Evolutionary conservation across 2,888 invertebrate species (phyloP), one percentile per base, ranked within the genome.

Genomic region (Leptinotarsa peninsularis): DNA sequence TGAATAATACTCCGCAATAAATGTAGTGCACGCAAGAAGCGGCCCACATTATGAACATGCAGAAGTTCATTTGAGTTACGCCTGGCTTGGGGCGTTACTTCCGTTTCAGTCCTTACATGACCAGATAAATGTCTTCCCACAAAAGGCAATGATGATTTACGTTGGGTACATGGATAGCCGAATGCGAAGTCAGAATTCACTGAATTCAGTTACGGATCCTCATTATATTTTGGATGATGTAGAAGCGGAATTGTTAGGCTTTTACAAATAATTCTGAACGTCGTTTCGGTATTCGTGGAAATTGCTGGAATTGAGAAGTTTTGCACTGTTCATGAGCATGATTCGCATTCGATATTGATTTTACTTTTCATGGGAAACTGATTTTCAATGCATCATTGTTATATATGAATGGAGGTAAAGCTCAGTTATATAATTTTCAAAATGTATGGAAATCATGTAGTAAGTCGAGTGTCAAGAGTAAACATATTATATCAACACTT

Each of bases 51-150:
- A 72, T 74, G 75, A 78, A 76, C 76, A 79, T 79, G 79, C 75
- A 76, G 78, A 79, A 80, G 79, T 78, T 80, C 80, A 79, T 80
- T 79, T 76, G 78, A 80, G 81, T 82, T 81, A 78, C 74, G 72
- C 73, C 73, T 72, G 72, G 73, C 81, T 75, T 75, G 73, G 76
- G 81, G 81, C 76, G 79, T 79, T 73, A 79, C 78, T 81, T 82
- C 80, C 81, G 81, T 81, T 81, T 83, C 79, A 81, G 81, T 82
- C 82, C 82, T 81, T 83, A 84, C 83, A 85, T 84, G 83, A 84
- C 82, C 84, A 84, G 85, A 86, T 86, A 86, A 87, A 86, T 85
- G 87, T 86, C 86, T 84, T 78, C 82, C 80, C 81, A 86, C 85
- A 86, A 85, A 85, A 84, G 84, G 82, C 82, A 81, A 83, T 82